Evolutionary conservation across 2,113 vertebrate species (phyloP), one percentile per base, ranked within the genome.

Genomic region (Chrysochloris asiatica): DNA sequence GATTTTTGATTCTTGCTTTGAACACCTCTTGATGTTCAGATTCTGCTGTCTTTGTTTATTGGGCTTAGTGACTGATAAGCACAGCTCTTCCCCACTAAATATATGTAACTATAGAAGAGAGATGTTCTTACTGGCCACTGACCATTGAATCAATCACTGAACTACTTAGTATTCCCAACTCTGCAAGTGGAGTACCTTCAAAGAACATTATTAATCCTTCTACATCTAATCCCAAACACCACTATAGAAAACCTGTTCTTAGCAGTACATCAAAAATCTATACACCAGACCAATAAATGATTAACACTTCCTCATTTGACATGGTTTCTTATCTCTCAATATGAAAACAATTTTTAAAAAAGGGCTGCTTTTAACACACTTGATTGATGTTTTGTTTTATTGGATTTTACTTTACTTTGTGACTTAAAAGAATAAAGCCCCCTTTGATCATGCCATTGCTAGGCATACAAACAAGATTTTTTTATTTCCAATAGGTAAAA

Each of bases 401-500:
- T 73, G 28, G 9, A 65, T 71, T 47, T 89, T 88, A 86, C 43
- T 76, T 59, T 88, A 86, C 43, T 76, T 59, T 88, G 9, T 76
- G 30, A 71, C 30, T 81, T 52, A 73, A 36, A 83, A 84, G 36
- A 72, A 41, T 77, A 45, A 78, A 63, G 10, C 22, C 17, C 36
- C 8, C 24, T 65, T 24, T 63, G 61, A 71, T 61, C 7, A 3
- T 54, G 33, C 14, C 75, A 80, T 33, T 75, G 2, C 76, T 80
- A 88, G 11, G 69, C 13, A n/a, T 71, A 56, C 22, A 22, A 81
- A 72, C 24, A 79, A 50, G 50, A 24, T 56, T 24, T 26, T 33
- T 73, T 41, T 69, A 59, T 81, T 81, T 69, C 26, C 59, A 87
- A 50, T 80, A 87, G 54, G 78, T 80, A 61, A 76, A 86, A 56